These are phyloP conservation scores for Okamejei kenojei DNA, from an alignment of 2,797 vertebrate species.

Conservation along the genomic window DNA sequence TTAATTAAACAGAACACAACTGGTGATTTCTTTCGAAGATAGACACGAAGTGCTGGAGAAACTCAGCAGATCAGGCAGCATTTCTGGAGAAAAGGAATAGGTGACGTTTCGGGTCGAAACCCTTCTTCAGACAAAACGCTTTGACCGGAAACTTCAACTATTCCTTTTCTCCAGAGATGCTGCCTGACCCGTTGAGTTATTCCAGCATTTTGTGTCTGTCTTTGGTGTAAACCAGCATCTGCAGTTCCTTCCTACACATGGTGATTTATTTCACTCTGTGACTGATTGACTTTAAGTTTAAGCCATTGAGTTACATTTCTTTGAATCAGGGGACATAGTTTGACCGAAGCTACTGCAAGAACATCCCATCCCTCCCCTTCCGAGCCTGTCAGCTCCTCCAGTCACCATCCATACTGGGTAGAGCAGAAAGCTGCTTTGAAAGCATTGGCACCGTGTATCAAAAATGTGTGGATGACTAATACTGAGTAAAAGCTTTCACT, in stretches of 20 bases:
- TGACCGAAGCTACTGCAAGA: not conserved
- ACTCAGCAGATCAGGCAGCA: too few species aligned
- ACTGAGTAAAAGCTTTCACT: not conserved
- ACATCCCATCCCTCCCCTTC: not conserved
- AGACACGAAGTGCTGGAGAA: too few species aligned
- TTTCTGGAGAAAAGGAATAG: too few species aligned
- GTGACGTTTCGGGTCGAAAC: too few species aligned
- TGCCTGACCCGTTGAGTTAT: too few species aligned
- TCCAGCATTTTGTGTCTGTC: too few species aligned
- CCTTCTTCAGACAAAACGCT: too few species aligned
- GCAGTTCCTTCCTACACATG: too few species aligned
- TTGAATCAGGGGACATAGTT: not conserved
- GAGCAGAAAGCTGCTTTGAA: not conserved
- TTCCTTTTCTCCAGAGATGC: too few species aligned
- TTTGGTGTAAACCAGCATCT: too few species aligned
- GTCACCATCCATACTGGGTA: not conserved
- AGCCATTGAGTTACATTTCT: not conserved
- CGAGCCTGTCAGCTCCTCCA: not conserved
- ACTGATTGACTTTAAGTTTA: not conserved
- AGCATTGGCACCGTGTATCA: constrained; percentile 14
- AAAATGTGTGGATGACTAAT: not conserved
- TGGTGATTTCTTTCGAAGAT: not conserved
- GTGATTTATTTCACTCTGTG: not conserved
- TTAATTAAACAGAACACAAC: not conserved
- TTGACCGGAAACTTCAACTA: too few species aligned